phyloP scores from a whole-genome alignment of 2,888 invertebrate species.

The Tryphoninae sp. region DNA sequence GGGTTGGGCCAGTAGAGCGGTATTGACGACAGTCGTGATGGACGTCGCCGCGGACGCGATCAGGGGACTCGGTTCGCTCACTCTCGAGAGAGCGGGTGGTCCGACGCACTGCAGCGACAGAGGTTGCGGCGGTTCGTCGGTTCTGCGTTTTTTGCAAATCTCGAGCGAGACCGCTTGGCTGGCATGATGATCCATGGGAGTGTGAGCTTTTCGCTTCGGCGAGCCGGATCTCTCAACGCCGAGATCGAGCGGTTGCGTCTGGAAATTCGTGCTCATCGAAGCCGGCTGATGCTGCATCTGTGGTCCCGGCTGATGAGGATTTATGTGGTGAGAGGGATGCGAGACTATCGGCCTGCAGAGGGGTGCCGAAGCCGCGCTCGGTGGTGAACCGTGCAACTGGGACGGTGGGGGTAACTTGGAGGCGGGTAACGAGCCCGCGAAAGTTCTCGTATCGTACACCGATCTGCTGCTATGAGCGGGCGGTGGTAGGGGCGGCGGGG shows the following conservation, averaged over 20 bases:
- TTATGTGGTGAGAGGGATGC: slow-evolving; percentile 73
- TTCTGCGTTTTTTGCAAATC: slow-evolving; percentile 85
- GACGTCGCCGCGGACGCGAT: slow-evolving; percentile 87
- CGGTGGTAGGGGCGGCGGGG: slow-evolving; percentile 80
- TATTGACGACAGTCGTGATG: slow-evolving; percentile 87
- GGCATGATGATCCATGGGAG: slow-evolving; percentile 80
- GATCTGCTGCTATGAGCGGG: slow-evolving; percentile 82
- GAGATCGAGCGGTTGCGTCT: slow-evolving; percentile 90
- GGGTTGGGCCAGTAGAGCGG: slow-evolving; percentile 81
- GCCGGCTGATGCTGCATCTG: slow-evolving; percentile 68
- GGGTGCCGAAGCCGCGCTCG: slow-evolving; percentile 78
- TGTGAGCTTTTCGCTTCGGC: slow-evolving; percentile 85
- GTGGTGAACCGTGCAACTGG: slow-evolving; percentile 80
- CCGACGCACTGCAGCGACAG: slow-evolving; percentile 78
- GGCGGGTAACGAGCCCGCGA: slow-evolving; percentile 72
- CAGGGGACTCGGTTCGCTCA: slow-evolving; percentile 86
- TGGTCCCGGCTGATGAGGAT: slow-evolving; percentile 69
- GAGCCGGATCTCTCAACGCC: slow-evolving; percentile 84
- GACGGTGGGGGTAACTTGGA: slow-evolving; percentile 80
- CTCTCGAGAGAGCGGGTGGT: slow-evolving; percentile 83
- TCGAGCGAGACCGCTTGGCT: slow-evolving; percentile 83
- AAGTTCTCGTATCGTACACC: slow-evolving; percentile 79
- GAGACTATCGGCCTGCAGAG: slow-evolving; percentile 76
- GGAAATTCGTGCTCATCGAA: slow-evolving; percentile 82
- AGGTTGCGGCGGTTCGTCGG: slow-evolving; percentile 81